These are phyloP conservation scores for Physocephala rufipes DNA, from an alignment of 2,888 invertebrate genomes.

Conservation along the genomic window DNA sequence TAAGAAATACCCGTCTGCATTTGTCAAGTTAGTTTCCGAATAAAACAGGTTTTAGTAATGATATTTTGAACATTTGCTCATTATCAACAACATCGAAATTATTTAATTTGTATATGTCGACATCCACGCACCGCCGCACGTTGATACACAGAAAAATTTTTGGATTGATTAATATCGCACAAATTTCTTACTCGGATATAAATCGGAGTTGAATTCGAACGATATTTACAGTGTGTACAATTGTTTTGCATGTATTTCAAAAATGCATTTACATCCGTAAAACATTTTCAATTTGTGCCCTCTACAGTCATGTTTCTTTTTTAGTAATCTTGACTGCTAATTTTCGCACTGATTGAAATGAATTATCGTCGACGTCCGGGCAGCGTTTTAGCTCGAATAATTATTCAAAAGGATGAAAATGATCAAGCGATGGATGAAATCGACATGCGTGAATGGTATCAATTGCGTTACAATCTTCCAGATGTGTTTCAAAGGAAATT, in stretches of 20 bases:
- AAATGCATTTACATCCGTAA: too few species aligned
- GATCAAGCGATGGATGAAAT: conserved; percentile 63
- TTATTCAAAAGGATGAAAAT: conserved; percentile 65
- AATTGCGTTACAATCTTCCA: conserved; percentile 55
- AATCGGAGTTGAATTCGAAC: too few species aligned
- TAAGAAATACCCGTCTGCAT: too few species aligned
- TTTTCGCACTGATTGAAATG: conserved; percentile 46
- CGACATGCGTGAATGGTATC: conserved; percentile 65
- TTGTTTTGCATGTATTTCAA: conserved; percentile 1
- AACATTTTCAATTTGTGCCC: background rate
- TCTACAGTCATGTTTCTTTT: conserved; percentile 24
- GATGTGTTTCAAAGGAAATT: conserved; percentile 61
- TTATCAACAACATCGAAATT: too few species aligned
- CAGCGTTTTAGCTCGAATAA: conserved; percentile 63
- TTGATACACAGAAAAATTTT: too few species aligned
- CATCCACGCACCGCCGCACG: too few species aligned
- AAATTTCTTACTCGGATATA: too few species aligned
- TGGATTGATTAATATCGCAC: too few species aligned
- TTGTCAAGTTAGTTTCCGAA: too few species aligned
- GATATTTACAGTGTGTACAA: background rate
- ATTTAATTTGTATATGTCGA: too few species aligned
- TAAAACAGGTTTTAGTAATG: too few species aligned
- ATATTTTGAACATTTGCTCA: too few species aligned
- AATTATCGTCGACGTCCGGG: conserved; percentile 57
- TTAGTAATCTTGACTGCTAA: conserved; percentile 14